Evolutionary conservation across 2,888 invertebrate species (phyloP).

Genomic region (Zhuqinia jingwanae): DNA sequence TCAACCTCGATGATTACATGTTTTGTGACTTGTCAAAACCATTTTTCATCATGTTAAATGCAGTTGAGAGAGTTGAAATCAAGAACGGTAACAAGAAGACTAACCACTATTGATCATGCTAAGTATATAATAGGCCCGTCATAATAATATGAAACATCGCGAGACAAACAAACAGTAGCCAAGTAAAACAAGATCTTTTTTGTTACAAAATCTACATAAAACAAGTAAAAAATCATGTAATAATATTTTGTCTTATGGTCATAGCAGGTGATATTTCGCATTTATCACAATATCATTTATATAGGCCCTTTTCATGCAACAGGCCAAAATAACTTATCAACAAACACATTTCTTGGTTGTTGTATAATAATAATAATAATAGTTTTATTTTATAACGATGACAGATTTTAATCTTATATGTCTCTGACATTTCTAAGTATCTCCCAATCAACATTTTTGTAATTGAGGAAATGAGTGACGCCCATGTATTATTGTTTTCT

Average conservation of each 20-base stretch:
- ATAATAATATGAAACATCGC: conserved; percentile 1
- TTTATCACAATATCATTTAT: too few relatives aligned
- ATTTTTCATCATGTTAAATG: neutral
- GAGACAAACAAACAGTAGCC: conserved; percentile 36
- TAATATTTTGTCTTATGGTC: conserved; percentile 17
- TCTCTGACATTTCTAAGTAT: neutral
- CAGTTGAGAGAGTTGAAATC: neutral
- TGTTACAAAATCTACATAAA: neutral
- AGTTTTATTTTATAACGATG: too few relatives aligned
- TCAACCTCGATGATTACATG: neutral
- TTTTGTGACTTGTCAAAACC: neutral
- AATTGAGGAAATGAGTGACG: conserved; percentile 59
- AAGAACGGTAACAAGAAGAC: neutral
- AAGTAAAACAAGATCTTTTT: conserved; percentile 34
- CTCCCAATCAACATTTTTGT: neutral
- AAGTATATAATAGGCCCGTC: neutral
- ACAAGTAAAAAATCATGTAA: conserved; percentile 16
- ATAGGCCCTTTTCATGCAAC: too few relatives aligned
- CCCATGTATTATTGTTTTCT: conserved; percentile 38
- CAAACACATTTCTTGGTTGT: too few relatives aligned
- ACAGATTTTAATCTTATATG: conserved; percentile 24
- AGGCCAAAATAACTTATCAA: too few relatives aligned
- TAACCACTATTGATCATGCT: neutral
- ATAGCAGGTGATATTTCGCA: conserved; percentile 8
- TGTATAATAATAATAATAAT: too few relatives aligned